Conservation (phyloP, 2,113 vertebrate species). For the Illadopsis cleaveri region DNA sequence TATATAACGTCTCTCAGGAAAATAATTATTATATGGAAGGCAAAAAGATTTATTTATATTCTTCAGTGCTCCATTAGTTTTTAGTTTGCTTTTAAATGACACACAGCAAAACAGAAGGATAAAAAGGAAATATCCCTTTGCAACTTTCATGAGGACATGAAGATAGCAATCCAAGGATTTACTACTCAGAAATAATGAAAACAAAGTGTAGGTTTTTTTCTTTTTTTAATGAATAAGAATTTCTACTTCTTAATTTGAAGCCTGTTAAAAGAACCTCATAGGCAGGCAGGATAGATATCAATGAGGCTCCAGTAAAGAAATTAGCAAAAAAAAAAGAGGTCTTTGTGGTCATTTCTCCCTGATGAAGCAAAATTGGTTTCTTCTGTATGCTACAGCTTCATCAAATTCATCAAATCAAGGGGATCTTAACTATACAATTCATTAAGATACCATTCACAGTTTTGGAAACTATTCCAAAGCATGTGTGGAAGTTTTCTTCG, state of each 20-base stretch:
- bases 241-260: not conserved
- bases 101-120: not conserved
- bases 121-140: not conserved
- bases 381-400: not conserved
- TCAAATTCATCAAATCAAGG: too few relatives aligned
- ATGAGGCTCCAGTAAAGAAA: not conserved
- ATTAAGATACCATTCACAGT: not conserved
- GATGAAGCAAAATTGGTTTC: not conserved
- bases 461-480: not conserved
- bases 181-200: not conserved
- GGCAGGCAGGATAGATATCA: not conserved
- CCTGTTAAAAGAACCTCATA: not conserved
- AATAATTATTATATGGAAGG: constrained; percentile 1
- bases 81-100: not conserved
- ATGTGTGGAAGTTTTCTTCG: not conserved
- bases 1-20: constrained; percentile 19
- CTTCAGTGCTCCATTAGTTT: not conserved
- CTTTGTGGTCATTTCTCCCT: not conserved
- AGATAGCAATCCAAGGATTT: not conserved
- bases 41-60: constrained; percentile 34
- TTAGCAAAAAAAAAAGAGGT: not conserved
- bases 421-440: not conserved
- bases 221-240: not conserved
- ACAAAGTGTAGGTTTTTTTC: not conserved
- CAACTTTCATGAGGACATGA: not conserved